Conservation (phyloP, 2,888 invertebrate species). For the Anagyrus pseudococci region DNA sequence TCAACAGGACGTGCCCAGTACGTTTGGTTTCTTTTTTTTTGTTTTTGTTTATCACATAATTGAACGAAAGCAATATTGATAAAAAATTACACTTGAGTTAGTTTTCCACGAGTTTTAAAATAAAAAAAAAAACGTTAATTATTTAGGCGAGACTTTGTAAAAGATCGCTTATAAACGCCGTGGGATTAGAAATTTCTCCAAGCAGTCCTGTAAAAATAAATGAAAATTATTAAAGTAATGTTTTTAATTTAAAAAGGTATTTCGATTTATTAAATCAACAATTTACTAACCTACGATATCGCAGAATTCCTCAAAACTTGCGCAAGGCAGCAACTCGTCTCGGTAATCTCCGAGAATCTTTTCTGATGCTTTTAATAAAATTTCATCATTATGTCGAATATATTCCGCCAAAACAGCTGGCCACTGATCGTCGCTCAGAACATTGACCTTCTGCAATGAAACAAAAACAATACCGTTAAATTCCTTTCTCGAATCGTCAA, state of each 20-base stretch:
- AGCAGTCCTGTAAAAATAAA: conserved; percentile 66
- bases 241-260: conserved; percentile 2
- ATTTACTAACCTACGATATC: conserved; percentile 80
- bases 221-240: conserved; percentile 15
- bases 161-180: conserved; percentile 67
- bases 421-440: conserved; percentile 83
- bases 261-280: background rate
- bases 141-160: conserved; percentile 61
- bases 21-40: conserved; percentile 28
- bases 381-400: conserved; percentile 92
- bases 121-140: conserved; percentile 31
- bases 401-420: conserved; percentile 88
- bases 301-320: conserved; percentile 90
- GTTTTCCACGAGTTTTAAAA: conserved; percentile 31
- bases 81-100: conserved; percentile 33
- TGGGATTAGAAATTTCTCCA: conserved; percentile 72
- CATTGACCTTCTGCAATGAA: conserved; percentile 70
- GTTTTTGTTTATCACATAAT: conserved; percentile 6
- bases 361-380: conserved; percentile 86
- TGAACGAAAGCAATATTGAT: conserved; percentile 21
- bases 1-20: background rate
- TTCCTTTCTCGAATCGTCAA: background rate
- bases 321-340: conserved; percentile 88
- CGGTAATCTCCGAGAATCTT: conserved; percentile 81
- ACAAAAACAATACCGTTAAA: conserved; percentile 15